Conservation (phyloP, 2,113 vertebrate species). For the Alectura lathami region DNA sequence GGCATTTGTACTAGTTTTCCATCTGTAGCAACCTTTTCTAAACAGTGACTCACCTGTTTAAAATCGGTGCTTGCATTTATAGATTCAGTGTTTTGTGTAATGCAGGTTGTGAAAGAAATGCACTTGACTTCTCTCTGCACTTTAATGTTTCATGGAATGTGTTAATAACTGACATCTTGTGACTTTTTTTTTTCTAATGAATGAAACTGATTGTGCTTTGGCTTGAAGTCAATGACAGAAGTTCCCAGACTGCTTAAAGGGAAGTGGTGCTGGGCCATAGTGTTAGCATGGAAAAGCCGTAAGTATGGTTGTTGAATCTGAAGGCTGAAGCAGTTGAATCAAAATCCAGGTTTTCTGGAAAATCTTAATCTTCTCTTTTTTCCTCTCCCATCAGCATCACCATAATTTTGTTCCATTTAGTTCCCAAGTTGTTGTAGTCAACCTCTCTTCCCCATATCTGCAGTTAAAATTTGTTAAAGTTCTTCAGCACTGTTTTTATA, state of each 20-base stretch:
- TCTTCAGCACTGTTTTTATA: constrained; percentile 30
- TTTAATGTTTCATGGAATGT: background rate
- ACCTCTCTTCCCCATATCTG: background rate
- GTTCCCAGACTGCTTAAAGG: background rate
- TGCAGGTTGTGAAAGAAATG: constrained; percentile 61
- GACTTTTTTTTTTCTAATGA: constrained; percentile 17
- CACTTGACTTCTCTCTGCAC: constrained; percentile 34
- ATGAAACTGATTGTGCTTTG: background rate
- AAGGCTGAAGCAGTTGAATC: background rate
- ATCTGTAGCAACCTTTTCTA: constrained; percentile 68
- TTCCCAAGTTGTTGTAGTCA: constrained; percentile 1
- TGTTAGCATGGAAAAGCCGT: background rate
- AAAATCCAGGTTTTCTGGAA: background rate
- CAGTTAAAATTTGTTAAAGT: constrained; percentile 1
- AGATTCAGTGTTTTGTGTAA: constrained; percentile 65
- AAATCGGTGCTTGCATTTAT: constrained; percentile 57
- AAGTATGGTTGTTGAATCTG: background rate
- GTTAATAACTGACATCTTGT: constrained; percentile 26
- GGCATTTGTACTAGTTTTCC: constrained; percentile 60
- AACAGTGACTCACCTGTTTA: constrained; percentile 74
- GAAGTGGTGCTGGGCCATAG: accelerated
- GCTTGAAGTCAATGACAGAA: background rate
- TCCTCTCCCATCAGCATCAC: background rate
- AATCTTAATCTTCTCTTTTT: background rate
- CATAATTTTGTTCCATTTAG: background rate